Conservation (phyloP, 2,888 invertebrate genomes). For the Pterostichus madidus region DNA sequence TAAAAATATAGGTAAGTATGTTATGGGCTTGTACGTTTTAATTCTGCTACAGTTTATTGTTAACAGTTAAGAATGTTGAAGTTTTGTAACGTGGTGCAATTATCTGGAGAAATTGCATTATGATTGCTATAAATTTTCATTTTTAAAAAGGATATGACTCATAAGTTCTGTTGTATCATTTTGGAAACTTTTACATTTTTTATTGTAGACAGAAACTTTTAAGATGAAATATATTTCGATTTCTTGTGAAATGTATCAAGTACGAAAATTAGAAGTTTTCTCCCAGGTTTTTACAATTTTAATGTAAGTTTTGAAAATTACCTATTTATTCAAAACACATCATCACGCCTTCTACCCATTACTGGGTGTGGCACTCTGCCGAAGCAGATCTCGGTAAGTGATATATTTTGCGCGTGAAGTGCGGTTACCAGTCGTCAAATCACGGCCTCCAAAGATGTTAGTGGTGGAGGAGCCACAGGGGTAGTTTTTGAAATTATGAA, state of each 20-base stretch:
- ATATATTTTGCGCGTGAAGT: no score
- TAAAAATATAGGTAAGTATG: constrained; percentile 5
- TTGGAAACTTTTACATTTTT: constrained; percentile 26
- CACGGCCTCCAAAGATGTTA: no score
- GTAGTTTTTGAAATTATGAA: no score
- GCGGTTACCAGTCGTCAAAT: no score
- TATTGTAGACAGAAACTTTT: neutral
- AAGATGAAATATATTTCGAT: neutral
- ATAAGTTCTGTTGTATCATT: constrained; percentile 5
- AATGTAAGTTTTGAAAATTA: constrained; percentile 4
- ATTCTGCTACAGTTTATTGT: neutral
- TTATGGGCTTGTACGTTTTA: neutral
- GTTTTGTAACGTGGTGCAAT: constrained; percentile 24
- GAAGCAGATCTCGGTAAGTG: no score
- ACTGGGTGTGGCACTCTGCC: no score
- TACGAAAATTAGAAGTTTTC: constrained; percentile 13
- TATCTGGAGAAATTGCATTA: constrained; percentile 12
- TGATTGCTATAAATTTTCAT: constrained; percentile 31
- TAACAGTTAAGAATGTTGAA: neutral
- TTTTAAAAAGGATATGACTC: constrained; percentile 44
- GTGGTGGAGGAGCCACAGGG: no score
- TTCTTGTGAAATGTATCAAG: neutral
- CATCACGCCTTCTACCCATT: no score
- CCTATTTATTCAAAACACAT: no score
- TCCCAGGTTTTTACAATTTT: no score